Evolutionary conservation across 2,888 invertebrate genomes (phyloP).

Genomic region (Anagyrus pseudococci): DNA sequence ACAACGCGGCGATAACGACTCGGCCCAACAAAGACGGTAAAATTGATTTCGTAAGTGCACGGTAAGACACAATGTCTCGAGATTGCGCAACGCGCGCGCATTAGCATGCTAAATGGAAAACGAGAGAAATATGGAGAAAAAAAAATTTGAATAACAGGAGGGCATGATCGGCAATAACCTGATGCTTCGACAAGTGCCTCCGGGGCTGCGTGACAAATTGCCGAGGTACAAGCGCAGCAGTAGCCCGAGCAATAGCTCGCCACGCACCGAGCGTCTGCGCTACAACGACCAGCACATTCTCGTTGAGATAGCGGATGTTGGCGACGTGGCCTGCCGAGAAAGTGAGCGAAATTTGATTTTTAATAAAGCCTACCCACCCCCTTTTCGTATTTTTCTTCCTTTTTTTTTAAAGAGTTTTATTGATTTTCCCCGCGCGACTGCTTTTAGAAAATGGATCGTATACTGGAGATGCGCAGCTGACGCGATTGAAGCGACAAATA

Average conservation of each 20-base stretch:
- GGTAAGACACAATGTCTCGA: neutral
- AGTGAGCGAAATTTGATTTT: conserved; percentile 24
- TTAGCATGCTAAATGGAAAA: conserved; percentile 13
- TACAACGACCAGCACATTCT: conserved; percentile 24
- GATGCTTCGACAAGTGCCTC: conserved; percentile 43
- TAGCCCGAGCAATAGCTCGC: conserved; percentile 4
- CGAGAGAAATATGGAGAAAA: conserved; percentile 7
- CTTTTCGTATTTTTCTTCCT: neutral
- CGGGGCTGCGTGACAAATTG: conserved; percentile 30
- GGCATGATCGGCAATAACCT: conserved; percentile 43
- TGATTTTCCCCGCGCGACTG: neutral
- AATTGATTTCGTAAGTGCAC: conserved; percentile 43
- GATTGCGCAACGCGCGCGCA: neutral
- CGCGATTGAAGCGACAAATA: conserved; percentile 13
- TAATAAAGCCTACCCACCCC: no score
- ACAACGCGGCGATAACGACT: conserved; percentile 43
- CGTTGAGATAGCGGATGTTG: conserved; percentile 18
- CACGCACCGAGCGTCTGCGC: conserved; percentile 24
- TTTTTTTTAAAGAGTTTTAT: neutral
- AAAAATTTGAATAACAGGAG: conserved; percentile 37
- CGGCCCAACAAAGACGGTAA: conserved; percentile 31
- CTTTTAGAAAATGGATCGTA: conserved; percentile 25
- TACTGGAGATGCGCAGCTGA: conserved; percentile 2
- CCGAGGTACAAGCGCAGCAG: conserved; percentile 27
- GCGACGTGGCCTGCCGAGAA: conserved; percentile 9